Evolutionary conservation across 1,140 invertebrate genomes (phyloP).

Genomic region (Lepidurus arcticus): DNA sequence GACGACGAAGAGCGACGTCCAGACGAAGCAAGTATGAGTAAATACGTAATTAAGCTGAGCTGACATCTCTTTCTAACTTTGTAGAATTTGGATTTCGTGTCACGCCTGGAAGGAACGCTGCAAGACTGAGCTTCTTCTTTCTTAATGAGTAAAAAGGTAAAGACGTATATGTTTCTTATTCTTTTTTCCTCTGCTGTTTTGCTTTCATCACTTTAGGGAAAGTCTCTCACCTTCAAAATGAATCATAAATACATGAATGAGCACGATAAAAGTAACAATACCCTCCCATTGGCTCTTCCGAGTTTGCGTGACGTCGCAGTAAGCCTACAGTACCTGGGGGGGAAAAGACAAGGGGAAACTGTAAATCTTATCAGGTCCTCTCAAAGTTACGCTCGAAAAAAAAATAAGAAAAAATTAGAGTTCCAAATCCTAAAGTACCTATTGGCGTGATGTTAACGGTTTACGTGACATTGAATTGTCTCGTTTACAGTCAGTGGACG

Average conservation of each 20-base stretch:
- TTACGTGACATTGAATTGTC: background rate
- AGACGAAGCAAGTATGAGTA: background rate
- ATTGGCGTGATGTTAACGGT: background rate
- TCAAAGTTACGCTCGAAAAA: too few species aligned
- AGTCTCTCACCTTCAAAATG: too few species aligned
- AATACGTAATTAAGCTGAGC: conserved; percentile 17
- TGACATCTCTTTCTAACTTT: conserved; percentile 9
- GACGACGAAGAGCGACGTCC: background rate
- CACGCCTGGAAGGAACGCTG: background rate
- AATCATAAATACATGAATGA: too few species aligned
- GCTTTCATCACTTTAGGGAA: too few species aligned
- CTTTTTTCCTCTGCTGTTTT: background rate
- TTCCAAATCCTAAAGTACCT: background rate
- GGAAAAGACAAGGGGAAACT: too few species aligned
- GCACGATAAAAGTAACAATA: too few species aligned
- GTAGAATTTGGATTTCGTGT: conserved; percentile 9
- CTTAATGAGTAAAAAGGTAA: background rate
- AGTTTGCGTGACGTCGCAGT: too few species aligned
- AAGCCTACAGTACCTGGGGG: too few species aligned
- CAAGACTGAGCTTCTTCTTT: background rate
- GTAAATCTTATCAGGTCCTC: too few species aligned
- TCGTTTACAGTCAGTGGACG: background rate
- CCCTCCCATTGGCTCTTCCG: too few species aligned
- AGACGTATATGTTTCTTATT: background rate
- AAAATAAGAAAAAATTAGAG: background rate